Evolutionary conservation across 2,113 vertebrate genomes (phyloP), one percentile per base, ranked within the genome.

Genomic region (Alligator sinensis): DNA sequence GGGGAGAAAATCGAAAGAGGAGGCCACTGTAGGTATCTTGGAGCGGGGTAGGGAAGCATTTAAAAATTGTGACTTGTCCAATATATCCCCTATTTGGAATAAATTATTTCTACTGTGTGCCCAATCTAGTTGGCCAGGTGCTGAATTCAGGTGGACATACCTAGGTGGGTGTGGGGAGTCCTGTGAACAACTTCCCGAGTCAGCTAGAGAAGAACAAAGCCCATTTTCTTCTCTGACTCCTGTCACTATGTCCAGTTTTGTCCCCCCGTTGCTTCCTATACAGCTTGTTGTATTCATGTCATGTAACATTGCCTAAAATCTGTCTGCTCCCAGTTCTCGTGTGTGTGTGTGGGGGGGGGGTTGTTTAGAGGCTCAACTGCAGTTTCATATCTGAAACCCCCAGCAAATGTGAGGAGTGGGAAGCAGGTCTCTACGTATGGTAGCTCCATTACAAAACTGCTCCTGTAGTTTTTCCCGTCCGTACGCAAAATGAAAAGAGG

Each of bases 161-260:
- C 68, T 5, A 5, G 34, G 34, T 72, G 21, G 30, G 21, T 72
- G 34, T 72, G 11, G 21, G 21, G 68, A 94, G 87, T 64, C 90
- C 87, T 96, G 82, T 90, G 95, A 94, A 89, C 47, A 84, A 91
- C 80, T 96, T 92, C 93, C 82, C 47, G 77, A 87, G 86, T 88
- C 92, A 86, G 70, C 61, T 72, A 27, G 70, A 82, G 77, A 58
- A 92, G 95, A 91, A 76, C 55, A 88, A 95, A 94, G 93, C 78
- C 55, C 1, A 1, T 27, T 89, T 93, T 70, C 77, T 90, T 77
- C 34, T 10, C 80, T 19, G 80, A 58, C 77, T 89, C 87, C 87
- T 75, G 91, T 91, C 0, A 0, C 74, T 74, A 54, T 0, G 0
- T 55, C 86, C 63, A 11, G 68, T 19, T 72, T 14, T 75, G 58